Conservation (phyloP, 2,888 invertebrate genomes). For the Cantharis lateralis region DNA sequence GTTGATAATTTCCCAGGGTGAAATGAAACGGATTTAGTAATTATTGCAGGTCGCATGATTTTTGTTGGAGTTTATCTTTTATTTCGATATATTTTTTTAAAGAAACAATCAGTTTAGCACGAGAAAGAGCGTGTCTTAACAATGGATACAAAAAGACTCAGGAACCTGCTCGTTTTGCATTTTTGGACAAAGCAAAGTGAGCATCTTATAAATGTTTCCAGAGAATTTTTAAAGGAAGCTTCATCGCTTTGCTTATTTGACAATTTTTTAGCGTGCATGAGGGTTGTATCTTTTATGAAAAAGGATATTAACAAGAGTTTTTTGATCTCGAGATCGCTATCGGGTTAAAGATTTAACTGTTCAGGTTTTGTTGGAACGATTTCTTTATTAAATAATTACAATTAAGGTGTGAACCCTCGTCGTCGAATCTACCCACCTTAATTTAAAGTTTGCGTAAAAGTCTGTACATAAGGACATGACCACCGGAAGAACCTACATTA, state of each 20-base stretch:
- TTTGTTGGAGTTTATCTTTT: neutral
- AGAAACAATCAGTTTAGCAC: neutral
- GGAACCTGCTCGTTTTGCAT: constrained; percentile 26
- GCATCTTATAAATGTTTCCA: constrained; percentile 26
- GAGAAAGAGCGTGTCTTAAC: constrained; percentile 14
- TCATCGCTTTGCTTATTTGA: constrained; percentile 21
- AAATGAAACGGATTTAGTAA: no score
- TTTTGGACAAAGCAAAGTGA: constrained; percentile 19
- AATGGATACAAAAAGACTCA: constrained; percentile 21
- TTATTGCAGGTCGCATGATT: neutral
- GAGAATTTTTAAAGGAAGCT: constrained; percentile 7
- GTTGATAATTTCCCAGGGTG: no score
- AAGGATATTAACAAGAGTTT: neutral
- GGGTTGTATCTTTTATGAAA: neutral
- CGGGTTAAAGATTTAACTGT: neutral
- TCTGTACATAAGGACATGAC: neutral
- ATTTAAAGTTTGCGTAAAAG: neutral
- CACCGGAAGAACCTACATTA: neutral
- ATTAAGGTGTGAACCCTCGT: neutral
- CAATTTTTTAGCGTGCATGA: constrained; percentile 14
- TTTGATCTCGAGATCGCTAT: neutral
- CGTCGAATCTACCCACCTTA: neutral
- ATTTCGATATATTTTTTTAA: neutral
- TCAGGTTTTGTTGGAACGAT: neutral
- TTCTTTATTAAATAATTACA: neutral